These are phyloP conservation scores for Cylloceria caligata DNA, from an alignment of 2,888 invertebrate genomes.

Conservation along the genomic window DNA sequence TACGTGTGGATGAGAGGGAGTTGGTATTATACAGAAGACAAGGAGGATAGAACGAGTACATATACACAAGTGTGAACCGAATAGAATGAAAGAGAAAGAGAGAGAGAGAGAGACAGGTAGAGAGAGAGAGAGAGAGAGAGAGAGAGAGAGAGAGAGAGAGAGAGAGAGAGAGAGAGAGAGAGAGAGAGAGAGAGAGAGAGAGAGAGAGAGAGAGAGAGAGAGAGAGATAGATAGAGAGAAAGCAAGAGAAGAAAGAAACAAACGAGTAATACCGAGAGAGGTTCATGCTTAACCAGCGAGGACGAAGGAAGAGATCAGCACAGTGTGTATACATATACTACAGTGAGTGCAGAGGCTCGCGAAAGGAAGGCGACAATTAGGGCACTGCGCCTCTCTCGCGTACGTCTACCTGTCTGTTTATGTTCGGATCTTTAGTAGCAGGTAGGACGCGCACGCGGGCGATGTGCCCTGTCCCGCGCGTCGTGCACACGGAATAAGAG, in stretches of 20 bases:
- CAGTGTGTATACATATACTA: slow-evolving; percentile 4
- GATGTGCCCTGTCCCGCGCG: slow-evolving; percentile 18
- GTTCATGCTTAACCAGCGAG: slow-evolving; percentile 61
- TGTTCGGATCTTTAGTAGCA: slow-evolving; percentile 66
- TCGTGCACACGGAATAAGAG: slow-evolving; percentile 47
- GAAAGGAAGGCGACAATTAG: slow-evolving; percentile 83
- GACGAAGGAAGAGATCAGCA: slow-evolving; percentile 49
- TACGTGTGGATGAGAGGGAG: slow-evolving; percentile 64
- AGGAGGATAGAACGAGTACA: slow-evolving; percentile 24
- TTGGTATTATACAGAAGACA: slow-evolving; percentile 12
- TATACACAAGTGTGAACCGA: slow-evolving; percentile 41
- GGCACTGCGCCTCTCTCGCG: slow-evolving; percentile 77
- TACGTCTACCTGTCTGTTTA: slow-evolving; percentile 67
- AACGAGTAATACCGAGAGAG: slow-evolving; percentile 24
- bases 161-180: no score
- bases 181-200: neutral
- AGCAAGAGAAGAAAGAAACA: slow-evolving; percentile 2
- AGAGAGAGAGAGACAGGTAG: no score
- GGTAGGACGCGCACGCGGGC: slow-evolving; percentile 47
- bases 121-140: no score
- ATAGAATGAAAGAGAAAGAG: slow-evolving; percentile 21
- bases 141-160: no score
- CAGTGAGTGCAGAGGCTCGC: slow-evolving; percentile 47
- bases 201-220: slow-evolving; percentile 22
- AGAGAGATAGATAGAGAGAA: slow-evolving; percentile 9